Percentiles rank a stretch among this genome's conserved stretches.
phyloP scores from a whole-genome alignment of 2,888 invertebrate genomes.

The Limnephilus auricula region DNA sequence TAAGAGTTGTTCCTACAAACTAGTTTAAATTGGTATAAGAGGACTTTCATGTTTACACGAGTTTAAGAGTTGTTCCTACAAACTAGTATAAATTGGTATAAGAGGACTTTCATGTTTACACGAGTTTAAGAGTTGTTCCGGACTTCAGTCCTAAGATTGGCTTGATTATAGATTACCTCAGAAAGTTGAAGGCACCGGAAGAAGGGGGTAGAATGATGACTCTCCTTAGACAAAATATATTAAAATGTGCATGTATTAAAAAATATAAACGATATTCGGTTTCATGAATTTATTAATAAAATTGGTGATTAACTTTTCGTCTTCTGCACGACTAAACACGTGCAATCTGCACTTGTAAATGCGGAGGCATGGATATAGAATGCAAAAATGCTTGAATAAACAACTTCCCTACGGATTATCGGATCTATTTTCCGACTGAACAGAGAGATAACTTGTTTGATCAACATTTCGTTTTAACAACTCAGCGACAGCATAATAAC shows the following conservation, averaged over 20 bases:
- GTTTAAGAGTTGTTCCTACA: too few relatives aligned
- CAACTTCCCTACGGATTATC: slow-evolving; percentile 44
- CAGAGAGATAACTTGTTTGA: slow-evolving; percentile 35
- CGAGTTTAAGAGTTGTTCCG: background rate
- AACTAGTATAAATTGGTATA: too few relatives aligned
- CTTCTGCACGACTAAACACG: background rate
- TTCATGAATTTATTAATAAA: too few relatives aligned
- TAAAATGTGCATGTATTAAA: background rate
- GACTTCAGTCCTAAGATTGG: background rate
- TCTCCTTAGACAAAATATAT: background rate
- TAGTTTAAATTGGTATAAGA: too few relatives aligned
- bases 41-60: too few relatives aligned
- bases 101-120: too few relatives aligned
- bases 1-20: too few relatives aligned
- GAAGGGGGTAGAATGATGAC: background rate
- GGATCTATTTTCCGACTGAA: slow-evolving; percentile 59
- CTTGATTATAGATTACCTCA: background rate
- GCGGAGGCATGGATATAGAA: background rate
- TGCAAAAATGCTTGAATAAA: background rate
- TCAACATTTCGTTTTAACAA: background rate
- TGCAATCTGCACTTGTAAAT: background rate
- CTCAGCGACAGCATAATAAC: background rate
- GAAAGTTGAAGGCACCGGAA: background rate
- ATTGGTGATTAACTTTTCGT: background rate
- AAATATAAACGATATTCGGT: background rate